Evolutionary conservation across 2,797 vertebrate genomes (phyloP).

Genomic region (Eulemur albifrons): DNA sequence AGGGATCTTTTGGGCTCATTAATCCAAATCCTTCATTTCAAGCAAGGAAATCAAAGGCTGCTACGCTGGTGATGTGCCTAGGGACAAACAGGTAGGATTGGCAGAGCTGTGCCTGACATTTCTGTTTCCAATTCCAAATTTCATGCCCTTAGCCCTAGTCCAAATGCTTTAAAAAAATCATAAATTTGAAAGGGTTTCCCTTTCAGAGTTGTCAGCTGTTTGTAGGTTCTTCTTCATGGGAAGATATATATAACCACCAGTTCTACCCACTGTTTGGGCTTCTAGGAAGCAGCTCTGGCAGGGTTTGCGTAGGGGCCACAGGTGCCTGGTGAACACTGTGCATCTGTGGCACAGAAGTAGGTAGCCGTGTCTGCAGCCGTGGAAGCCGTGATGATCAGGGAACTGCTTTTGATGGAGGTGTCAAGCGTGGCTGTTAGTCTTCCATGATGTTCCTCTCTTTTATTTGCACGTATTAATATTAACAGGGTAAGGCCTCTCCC

Average conservation of each 20-base stretch:
- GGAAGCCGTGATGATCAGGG: background rate
- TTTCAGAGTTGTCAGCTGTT: background rate
- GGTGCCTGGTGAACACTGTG: background rate
- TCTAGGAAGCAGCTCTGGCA: background rate
- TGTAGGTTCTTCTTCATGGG: background rate
- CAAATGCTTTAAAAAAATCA: background rate
- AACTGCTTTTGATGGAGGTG: background rate
- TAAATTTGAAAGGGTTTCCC: background rate
- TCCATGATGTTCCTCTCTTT: background rate
- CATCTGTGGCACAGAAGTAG: constrained; percentile 30
- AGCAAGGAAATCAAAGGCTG: background rate
- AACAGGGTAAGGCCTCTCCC: background rate
- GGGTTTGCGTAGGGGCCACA: background rate
- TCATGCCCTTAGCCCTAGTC: background rate
- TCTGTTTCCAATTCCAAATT: background rate
- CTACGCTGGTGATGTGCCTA: rapidly evolving
- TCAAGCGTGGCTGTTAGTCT: constrained; percentile 14
- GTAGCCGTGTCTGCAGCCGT: background rate
- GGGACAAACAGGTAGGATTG: rapidly evolving
- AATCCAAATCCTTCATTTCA: background rate
- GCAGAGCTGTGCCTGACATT: background rate
- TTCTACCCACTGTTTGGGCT: rapidly evolving
- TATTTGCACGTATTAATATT: constrained; percentile 28
- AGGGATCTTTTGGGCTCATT: background rate
- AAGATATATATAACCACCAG: background rate